phyloP scores from a whole-genome alignment of 2,113 vertebrate species.

The Suncus etruscus region DNA sequence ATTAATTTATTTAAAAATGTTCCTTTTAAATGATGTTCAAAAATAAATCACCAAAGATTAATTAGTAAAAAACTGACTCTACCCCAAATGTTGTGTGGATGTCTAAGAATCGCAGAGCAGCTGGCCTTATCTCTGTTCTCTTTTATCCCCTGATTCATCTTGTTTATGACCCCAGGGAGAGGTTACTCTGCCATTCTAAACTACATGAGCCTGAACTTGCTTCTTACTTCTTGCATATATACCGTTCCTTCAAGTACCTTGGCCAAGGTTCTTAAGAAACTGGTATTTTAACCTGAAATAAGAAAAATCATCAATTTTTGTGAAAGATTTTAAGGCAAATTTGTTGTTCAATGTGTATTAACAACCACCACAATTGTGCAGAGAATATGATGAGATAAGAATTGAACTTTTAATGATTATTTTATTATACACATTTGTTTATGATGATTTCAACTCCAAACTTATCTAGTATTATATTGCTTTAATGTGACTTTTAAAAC shows the following conservation, averaged over 20 bases:
- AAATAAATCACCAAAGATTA: constrained; percentile 77
- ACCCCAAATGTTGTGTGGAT: constrained; percentile 44
- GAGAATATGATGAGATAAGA: constrained; percentile 6
- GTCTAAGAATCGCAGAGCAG: constrained; percentile 59
- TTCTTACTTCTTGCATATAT: background rate
- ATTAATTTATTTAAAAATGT: constrained; percentile 75
- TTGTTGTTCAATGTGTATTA: background rate
- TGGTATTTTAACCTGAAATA: background rate
- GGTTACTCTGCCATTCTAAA: constrained; percentile 60
- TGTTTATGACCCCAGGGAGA: constrained; percentile 43
- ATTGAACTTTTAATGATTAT: background rate
- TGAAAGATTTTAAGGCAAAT: background rate
- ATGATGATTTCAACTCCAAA: background rate
- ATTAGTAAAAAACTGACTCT: constrained; percentile 53
- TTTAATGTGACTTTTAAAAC: too few relatives aligned
- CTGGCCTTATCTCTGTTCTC: constrained; percentile 58
- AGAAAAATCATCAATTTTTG: background rate
- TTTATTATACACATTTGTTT: background rate
- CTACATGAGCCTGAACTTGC: background rate
- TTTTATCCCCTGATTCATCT: constrained; percentile 66
- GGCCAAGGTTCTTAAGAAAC: constrained; percentile 5
- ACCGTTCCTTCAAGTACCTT: background rate
- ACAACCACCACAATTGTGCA: background rate
- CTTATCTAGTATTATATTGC: too few relatives aligned
- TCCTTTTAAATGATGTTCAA: constrained; percentile 69